phyloP scores from a whole-genome alignment of 2,797 vertebrate genomes.

The Sebastes taczanowskii region DNA sequence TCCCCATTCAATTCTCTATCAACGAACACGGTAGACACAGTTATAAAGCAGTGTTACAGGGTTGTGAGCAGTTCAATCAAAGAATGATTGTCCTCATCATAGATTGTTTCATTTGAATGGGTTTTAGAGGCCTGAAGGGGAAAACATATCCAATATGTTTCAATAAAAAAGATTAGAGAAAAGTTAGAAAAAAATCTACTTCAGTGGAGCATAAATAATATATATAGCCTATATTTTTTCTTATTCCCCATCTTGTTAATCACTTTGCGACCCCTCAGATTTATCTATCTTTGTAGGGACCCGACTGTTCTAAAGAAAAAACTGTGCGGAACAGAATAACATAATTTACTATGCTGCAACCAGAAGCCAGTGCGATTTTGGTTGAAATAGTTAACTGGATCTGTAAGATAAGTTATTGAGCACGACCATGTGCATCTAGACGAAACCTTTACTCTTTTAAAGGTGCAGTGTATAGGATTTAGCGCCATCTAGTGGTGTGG shows the following conservation, averaged over 20 bases:
- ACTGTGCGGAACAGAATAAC: background rate
- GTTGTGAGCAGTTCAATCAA: background rate
- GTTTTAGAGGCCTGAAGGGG: background rate
- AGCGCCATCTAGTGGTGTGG: no score
- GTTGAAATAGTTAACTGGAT: background rate
- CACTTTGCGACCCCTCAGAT: background rate
- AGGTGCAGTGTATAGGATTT: no score
- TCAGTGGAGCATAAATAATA: background rate
- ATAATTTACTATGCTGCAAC: background rate
- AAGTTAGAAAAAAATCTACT: background rate
- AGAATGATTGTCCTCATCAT: background rate
- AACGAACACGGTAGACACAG: background rate
- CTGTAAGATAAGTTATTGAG: background rate
- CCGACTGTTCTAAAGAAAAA: background rate
- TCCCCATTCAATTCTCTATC: background rate
- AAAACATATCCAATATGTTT: background rate
- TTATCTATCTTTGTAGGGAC: background rate
- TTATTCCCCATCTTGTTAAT: background rate
- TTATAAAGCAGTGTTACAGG: background rate
- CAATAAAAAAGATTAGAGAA: background rate
- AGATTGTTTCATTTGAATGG: background rate
- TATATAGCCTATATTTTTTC: background rate
- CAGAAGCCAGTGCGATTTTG: background rate
- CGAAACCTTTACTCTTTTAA: background rate
- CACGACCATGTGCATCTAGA: background rate